A percentile compares a stretch with the other conserved stretches of the same genome.
Evolutionary conservation across 1,140 invertebrate species (phyloP).

Genomic region (Piezodorus guildinii): DNA sequence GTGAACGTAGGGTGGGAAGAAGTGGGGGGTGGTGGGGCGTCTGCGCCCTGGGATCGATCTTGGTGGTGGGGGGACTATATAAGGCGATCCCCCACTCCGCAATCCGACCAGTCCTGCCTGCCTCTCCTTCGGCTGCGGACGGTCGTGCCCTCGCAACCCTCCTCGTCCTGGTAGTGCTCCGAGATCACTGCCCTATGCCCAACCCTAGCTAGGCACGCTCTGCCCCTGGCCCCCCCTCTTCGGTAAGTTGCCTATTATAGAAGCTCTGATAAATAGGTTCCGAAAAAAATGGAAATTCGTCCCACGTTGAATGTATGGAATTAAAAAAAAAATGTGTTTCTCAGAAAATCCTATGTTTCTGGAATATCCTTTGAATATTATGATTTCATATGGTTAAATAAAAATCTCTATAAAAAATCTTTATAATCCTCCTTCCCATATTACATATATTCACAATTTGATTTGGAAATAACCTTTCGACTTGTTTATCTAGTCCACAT

Average conservation of each 20-base stretch:
- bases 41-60: background rate
- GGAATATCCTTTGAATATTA: too few species aligned
- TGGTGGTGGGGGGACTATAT: background rate
- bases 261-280: background rate
- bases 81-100: too few species aligned
- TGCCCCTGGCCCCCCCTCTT: background rate
- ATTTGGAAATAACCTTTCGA: too few species aligned
- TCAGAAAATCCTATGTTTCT: too few species aligned
- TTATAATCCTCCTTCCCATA: too few species aligned
- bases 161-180: background rate
- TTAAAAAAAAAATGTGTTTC: too few species aligned
- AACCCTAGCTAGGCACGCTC: background rate
- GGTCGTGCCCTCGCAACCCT: background rate
- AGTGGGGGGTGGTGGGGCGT: background rate
- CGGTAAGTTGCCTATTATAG: background rate
- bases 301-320: too few species aligned
- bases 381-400: too few species aligned
- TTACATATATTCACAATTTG: too few species aligned
- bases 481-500: too few species aligned
- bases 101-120: background rate
- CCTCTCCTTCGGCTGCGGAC: background rate
- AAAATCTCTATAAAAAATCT: too few species aligned
- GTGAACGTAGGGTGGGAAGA: background rate
- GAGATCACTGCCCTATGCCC: background rate
- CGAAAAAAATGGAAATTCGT: background rate